Percentiles rank a stretch among this genome's conserved stretches.
phyloP scores from a whole-genome alignment of 1,140 invertebrate genomes.

The Acromyrmex heyeri region DNA sequence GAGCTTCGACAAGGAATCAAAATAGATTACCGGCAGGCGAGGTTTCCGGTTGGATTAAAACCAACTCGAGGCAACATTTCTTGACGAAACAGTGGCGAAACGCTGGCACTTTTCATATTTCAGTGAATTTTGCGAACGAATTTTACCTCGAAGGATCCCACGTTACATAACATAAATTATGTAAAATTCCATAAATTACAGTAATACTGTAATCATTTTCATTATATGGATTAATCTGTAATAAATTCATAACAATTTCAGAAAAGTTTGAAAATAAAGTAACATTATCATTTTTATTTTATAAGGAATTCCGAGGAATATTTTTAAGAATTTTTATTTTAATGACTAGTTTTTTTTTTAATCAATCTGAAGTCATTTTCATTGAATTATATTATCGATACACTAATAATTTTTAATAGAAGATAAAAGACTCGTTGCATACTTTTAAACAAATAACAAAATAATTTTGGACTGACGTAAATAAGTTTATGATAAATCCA shows the following conservation, averaged over 20 bases:
- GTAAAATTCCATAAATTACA: neutral
- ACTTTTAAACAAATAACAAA: neutral
- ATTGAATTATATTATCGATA: neutral
- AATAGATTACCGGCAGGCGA: slow-evolving; percentile 77
- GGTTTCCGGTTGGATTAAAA: slow-evolving; percentile 77
- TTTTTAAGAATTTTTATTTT: neutral
- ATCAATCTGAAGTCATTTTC: neutral
- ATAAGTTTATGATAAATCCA: slow-evolving; percentile 1
- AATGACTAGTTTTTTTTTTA: neutral
- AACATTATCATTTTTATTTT: slow-evolving; percentile 2
- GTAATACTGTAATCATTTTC: neutral
- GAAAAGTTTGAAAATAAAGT: neutral
- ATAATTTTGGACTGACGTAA: neutral
- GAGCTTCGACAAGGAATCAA: slow-evolving; percentile 80
- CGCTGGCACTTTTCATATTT: slow-evolving; percentile 37
- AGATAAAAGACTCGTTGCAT: no score
- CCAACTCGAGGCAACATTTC: slow-evolving; percentile 53
- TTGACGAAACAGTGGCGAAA: slow-evolving; percentile 1
- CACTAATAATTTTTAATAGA: neutral
- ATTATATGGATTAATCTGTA: neutral
- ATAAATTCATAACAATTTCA: neutral
- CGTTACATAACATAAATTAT: neutral
- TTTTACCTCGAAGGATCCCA: neutral
- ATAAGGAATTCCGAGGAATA: neutral
- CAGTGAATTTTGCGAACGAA: neutral